Base-by-base conservation (phyloP, 2,888 invertebrate genomes). In the Vanessa cardui region DNA sequence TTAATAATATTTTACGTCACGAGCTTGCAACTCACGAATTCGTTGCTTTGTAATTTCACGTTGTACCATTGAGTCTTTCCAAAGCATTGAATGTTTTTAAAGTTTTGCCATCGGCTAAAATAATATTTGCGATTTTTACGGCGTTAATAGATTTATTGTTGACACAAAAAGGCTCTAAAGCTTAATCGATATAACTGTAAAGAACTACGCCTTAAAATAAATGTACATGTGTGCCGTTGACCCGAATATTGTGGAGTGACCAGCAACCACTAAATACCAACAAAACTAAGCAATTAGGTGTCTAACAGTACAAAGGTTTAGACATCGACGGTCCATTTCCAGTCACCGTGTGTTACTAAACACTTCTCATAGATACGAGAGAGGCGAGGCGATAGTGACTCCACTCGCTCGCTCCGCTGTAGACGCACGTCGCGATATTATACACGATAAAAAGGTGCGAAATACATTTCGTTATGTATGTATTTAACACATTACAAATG, bases 391-490 rank as follows among this genome's bases (percentile, higher is more conserved):
- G 81, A 81, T 83, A 70, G 71, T 71, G 82, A 85, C 71, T 74
- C 70, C 66, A 72, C 68, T 72, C 69, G 72, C 80, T 80, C 83
- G 83, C 84, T 84, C 77, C 82, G 84, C 75, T 77, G 80, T 78
- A 84, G 80, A 78, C 89, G 90, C 88, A 90, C 90, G 92, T 80
- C 81, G 78, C 60, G 47, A 52, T 49, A 26, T 45, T 31, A 39
- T 31, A 66, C 21, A 44, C 31, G 26, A 44, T 18, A 54, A 39
- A 39, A 49, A 85, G 86, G 86, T 87, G 81, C 59, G 49, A 67
- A 59, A 58, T 26, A n/a, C 0, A 60, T 46, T 33, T 66, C 12
- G n/a, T 56, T 56, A 56, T 46, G 18, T 12, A 26, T 33, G 18
- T 12, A 26, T 33, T 54, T 39, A 26, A 31, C 31, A 50, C 50